Percentiles rank a stretch among this genome's conserved stretches.
Conservation (phyloP, 53 echinoderm and acorn worm species). For the Holothuria scabra region DNA sequence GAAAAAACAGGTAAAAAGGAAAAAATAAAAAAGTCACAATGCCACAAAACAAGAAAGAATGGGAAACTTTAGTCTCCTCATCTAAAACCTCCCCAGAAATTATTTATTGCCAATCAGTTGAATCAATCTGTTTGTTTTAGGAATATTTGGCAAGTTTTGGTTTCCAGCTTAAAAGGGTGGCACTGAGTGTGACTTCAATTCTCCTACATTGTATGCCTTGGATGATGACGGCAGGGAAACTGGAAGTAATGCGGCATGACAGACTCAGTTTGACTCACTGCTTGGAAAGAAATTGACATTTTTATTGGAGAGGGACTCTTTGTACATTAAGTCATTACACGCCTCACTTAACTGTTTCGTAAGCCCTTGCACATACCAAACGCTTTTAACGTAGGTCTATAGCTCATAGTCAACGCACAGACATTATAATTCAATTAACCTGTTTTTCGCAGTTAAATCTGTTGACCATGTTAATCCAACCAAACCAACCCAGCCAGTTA, state of each 20-base stretch:
- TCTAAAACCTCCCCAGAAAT: too few relatives aligned
- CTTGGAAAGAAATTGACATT: conserved; percentile 37
- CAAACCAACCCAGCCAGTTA: conserved; percentile 9
- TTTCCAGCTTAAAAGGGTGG: too few relatives aligned
- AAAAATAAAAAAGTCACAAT: too few relatives aligned
- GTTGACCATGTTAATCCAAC: conserved; percentile 38
- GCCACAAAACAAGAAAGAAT: too few relatives aligned
- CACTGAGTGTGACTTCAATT: too few relatives aligned
- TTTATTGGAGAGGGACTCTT: conserved; percentile 24
- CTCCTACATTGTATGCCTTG: too few relatives aligned
- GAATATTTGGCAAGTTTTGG: too few relatives aligned
- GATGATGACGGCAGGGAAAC: neutral
- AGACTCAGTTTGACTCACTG: conserved; percentile 19
- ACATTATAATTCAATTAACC: conserved; percentile 49
- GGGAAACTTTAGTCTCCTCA: too few relatives aligned
- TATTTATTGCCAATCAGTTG: too few relatives aligned
- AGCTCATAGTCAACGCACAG: conserved; percentile 30
- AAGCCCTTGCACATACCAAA: conserved; percentile 5
- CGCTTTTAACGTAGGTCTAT: conserved; percentile 37
- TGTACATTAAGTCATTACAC: conserved; percentile 44
- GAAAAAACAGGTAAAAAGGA: too few relatives aligned
- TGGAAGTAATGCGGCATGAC: conserved; percentile 32
- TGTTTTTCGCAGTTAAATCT: conserved; percentile 46
- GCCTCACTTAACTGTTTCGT: neutral
- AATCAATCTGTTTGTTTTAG: too few relatives aligned